Percentiles rank a stretch among this genome's conserved stretches.
Evolutionary conservation across 2,888 invertebrate species (phyloP).

Genomic region (Drosophila ustulata): DNA sequence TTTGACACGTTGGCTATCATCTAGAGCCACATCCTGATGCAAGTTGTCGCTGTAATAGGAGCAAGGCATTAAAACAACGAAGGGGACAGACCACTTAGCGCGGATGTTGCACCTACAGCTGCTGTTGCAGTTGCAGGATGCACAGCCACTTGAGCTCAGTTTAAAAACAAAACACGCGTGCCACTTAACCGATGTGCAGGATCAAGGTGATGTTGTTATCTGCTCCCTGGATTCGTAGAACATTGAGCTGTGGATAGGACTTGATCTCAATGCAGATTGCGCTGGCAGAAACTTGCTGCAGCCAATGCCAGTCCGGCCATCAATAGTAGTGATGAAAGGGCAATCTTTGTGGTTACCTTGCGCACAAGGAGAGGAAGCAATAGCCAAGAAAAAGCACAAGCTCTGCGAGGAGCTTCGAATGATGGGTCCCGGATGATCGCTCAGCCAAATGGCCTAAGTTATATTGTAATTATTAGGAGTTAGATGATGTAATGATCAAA

Average conservation of each 20-base stretch:
- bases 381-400: conserved; percentile 88
- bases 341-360: too few species aligned
- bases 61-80: conserved; percentile 11
- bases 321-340: too few species aligned
- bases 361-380: too few species aligned
- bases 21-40: conserved; percentile 78
- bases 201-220: too few species aligned
- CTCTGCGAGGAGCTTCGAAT: conserved; percentile 87
- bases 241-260: too few species aligned
- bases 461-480: background rate
- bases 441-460: conserved; percentile 89
- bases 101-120: conserved; percentile 35
- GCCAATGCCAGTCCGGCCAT: too few species aligned
- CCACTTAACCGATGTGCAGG: conserved; percentile 85
- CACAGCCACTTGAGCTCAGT: conserved; percentile 41
- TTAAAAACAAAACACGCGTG: conserved; percentile 26
- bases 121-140: conserved; percentile 30
- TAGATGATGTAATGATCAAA: background rate
- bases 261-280: too few species aligned
- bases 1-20: conserved; percentile 83
- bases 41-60: conserved; percentile 78
- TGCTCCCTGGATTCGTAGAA: too few species aligned
- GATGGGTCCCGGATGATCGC: conserved; percentile 90
- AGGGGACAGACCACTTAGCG: background rate
- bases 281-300: too few species aligned